Evolutionary conservation across 2,113 vertebrate genomes (phyloP).

Genomic region (Perognathus longimembris): DNA sequence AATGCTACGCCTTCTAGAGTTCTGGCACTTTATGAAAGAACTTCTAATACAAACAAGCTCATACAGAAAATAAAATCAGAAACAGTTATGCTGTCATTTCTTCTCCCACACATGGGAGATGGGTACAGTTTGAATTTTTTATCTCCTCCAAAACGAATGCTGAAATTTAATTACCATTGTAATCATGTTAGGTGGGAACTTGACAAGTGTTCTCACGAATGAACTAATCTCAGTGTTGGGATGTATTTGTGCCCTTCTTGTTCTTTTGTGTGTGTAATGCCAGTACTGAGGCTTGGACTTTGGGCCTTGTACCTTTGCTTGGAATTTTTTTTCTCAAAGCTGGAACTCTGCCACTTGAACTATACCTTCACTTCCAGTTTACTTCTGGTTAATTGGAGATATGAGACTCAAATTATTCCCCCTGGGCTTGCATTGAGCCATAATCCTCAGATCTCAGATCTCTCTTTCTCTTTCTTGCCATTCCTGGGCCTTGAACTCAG

Average conservation of each 20-base stretch:
- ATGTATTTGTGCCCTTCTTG: neutral
- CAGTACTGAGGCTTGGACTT: too few species aligned
- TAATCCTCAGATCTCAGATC: too few species aligned
- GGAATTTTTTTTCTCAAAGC: too few species aligned
- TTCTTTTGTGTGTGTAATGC: too few species aligned
- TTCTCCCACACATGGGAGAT: neutral
- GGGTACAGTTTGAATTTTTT: neutral
- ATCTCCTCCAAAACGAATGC: neutral
- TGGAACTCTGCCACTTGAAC: too few species aligned
- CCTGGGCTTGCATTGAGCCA: too few species aligned
- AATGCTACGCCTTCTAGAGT: neutral
- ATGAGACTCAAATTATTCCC: too few species aligned
- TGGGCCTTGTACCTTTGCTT: too few species aligned
- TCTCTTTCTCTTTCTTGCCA: too few species aligned
- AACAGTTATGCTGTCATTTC: neutral
- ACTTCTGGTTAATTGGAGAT: too few species aligned
- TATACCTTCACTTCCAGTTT: too few species aligned
- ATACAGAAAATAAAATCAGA: neutral
- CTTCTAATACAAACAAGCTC: neutral
- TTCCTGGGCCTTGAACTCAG: too few species aligned
- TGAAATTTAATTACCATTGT: neutral
- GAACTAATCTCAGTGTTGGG: neutral
- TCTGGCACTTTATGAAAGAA: neutral
- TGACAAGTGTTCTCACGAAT: neutral
- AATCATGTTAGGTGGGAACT: neutral